Evolutionary conservation across 2,888 invertebrate genomes (phyloP).

Genomic region (Trichogramma dendrolimi): DNA sequence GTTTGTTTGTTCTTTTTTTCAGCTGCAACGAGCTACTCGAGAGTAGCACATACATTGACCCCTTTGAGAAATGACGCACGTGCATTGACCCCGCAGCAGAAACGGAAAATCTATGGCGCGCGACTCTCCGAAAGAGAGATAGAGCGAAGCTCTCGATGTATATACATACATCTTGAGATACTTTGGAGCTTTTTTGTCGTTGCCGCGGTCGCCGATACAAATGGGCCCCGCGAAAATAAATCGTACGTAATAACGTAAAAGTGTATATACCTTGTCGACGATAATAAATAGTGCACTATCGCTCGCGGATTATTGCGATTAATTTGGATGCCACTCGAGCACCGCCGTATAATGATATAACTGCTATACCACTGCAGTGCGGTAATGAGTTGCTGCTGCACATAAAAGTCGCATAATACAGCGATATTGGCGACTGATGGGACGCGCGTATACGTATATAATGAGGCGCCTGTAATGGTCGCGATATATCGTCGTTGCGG

Average conservation of each 20-base stretch:
- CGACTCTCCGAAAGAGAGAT: no score
- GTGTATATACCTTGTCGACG: background rate
- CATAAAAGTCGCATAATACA: slow-evolving; percentile 19
- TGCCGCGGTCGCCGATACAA: slow-evolving; percentile 34
- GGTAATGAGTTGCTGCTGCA: slow-evolving; percentile 3
- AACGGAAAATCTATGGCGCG: no score
- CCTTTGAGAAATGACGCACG: no score
- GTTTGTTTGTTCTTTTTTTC: no score
- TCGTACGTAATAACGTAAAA: slow-evolving; percentile 34
- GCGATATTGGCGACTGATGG: slow-evolving; percentile 13
- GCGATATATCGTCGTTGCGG: no score
- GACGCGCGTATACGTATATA: background rate
- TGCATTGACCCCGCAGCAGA: no score
- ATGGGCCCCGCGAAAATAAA: slow-evolving; percentile 37
- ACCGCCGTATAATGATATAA: background rate
- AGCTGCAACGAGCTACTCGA: no score
- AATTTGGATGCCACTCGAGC: slow-evolving; percentile 6
- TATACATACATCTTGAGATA: no score
- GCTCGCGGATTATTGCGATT: background rate
- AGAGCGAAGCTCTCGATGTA: no score
- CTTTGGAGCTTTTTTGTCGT: slow-evolving; percentile 8
- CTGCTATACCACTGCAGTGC: background rate
- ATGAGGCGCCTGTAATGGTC: no score
- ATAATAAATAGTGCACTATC: background rate
- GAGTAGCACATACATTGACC: no score